Percentiles rank a stretch among this genome's conserved stretches.
phyloP scores from a whole-genome alignment of 2,797 vertebrate genomes.

The Chaenodraco wilsoni region DNA sequence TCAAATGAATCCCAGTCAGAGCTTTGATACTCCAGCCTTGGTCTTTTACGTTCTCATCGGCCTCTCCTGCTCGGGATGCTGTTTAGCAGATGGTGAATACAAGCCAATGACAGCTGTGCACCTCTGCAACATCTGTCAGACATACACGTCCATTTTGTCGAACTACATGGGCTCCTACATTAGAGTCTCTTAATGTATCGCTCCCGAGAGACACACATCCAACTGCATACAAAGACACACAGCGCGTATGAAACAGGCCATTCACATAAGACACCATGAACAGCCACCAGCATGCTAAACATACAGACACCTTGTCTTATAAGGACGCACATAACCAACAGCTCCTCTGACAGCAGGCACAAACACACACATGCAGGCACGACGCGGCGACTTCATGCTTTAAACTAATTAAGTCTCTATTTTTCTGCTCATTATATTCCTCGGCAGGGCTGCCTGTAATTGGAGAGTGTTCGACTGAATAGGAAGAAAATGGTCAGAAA shows the following conservation, averaged over 20 bases:
- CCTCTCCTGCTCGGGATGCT: not conserved
- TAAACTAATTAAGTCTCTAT: not conserved
- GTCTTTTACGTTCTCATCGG: not conserved
- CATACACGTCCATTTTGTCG: conserved; percentile 23
- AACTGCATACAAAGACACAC: conserved; percentile 3
- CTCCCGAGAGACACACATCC: not conserved
- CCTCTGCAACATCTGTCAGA: conserved; percentile 48
- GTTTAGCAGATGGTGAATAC: conserved; percentile 30
- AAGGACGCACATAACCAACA: not conserved
- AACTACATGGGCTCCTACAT: conserved; percentile 8
- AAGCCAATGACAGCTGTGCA: conserved; percentile 40
- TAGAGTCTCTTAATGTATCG: conserved; percentile 7
- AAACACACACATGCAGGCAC: conserved; percentile 1
- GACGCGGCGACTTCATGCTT: not conserved
- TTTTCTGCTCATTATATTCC: conserved; percentile 12
- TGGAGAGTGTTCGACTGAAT: not conserved
- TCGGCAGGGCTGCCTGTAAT: not conserved
- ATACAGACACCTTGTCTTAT: not conserved
- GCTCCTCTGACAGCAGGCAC: conserved; percentile 8
- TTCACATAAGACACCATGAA: not conserved
- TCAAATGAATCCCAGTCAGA: conserved; percentile 2
- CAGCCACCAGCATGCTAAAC: conserved; percentile 14
- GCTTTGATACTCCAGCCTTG: not conserved
- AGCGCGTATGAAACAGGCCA: conserved; percentile 1
- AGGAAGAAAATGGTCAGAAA: not conserved